Evolutionary conservation across 2,113 vertebrate species (phyloP), one percentile per base, ranked within the genome.

Genomic region (Plotosus lineatus): DNA sequence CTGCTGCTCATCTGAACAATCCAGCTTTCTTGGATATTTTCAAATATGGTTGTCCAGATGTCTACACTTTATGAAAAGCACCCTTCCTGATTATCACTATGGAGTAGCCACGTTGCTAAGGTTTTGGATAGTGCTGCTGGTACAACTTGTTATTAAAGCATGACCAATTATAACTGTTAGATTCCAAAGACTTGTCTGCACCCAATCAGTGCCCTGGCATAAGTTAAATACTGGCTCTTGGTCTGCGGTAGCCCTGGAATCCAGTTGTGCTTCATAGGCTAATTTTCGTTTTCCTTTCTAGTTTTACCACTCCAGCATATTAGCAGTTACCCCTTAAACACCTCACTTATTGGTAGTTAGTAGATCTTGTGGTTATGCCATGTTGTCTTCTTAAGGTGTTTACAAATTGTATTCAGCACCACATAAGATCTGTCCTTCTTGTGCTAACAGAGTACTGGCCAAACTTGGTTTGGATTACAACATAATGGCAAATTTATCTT

Each of bases 401-500:
- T 42, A n/a, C 23, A 17, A 69, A 71, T 50, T 71, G 68, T 28
- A 28, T 72, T 31, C 40, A 11, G 33, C 69, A 72, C 44, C 26
- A 50, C 3, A 71, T 28, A 2, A 48, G 44, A 71, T 8, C 26
- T 21, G 44, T 31, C 44, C 26, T 71, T 71, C n/a, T 44, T 19
- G 44, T 48, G 68, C 31, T 48, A 71, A 71, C 44, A 71, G 68
- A 17, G 46, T 31, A 26, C 31, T 2, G 48, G 5, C 17, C 69
- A 51, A 21, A 36, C 15, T 28, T 10, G 19, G 44, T 10, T 50
- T 50, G 26, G 7, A 50, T 72, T 72, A 72, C 69, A 21, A 17
- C 69, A 73, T 23, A 33, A 73, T 73, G 28, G 28, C 46, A 50
- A 51, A 73, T 73, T 51, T 51, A 51, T 73, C 69, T 73, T 50